These are phyloP conservation scores for Stenolophus ochropezus DNA, from an alignment of 2,888 invertebrate species.

Conservation along the genomic window DNA sequence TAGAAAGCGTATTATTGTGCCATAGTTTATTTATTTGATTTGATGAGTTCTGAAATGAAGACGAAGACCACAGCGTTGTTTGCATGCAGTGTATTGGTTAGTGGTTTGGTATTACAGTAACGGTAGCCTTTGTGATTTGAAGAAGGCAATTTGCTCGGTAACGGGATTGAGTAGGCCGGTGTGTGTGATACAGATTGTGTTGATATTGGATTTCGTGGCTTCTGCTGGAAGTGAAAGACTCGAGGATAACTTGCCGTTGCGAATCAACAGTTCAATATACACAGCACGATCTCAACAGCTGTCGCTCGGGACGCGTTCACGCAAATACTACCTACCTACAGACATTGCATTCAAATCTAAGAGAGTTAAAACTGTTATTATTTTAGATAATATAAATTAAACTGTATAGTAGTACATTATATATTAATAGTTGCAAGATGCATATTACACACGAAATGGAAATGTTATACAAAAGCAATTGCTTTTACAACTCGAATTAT, in stretches of 20 bases:
- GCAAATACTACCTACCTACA: background rate
- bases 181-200: constrained; percentile 5
- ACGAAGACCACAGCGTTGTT: too few species aligned
- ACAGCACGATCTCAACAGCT: constrained; percentile 16
- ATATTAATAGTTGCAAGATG: too few species aligned
- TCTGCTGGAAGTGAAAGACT: constrained; percentile 1
- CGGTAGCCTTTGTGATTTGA: background rate
- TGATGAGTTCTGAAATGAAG: background rate
- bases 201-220: constrained; percentile 17
- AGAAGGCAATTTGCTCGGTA: constrained; percentile 11
- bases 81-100: background rate
- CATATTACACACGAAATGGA: too few species aligned
- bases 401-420: too few species aligned
- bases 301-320: background rate
- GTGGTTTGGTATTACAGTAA: background rate
- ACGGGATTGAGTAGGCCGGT: background rate
- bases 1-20: too few species aligned
- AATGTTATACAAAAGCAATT: too few species aligned
- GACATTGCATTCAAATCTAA: background rate
- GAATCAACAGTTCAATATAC: constrained; percentile 34
- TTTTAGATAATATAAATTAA: too few species aligned
- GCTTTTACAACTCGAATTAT: too few species aligned
- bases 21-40: too few species aligned
- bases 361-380: too few species aligned
- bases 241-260: constrained; percentile 14